phyloP scores from a whole-genome alignment of 2,797 vertebrate genomes.

The Tamandua tetradactyla region DNA sequence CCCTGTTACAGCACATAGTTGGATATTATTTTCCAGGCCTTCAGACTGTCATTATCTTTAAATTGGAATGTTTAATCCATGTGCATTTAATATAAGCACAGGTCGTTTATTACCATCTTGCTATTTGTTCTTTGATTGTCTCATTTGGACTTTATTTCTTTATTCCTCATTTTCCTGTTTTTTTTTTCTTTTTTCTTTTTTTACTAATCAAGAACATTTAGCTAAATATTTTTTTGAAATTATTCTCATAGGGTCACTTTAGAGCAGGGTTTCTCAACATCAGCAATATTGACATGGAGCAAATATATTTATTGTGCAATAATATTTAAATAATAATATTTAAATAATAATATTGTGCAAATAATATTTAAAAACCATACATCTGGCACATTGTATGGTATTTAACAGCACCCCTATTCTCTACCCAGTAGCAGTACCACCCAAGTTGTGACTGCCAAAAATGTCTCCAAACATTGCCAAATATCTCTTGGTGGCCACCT shows the following conservation, averaged over 20 bases:
- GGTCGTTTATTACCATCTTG: not conserved
- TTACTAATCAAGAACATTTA: not conserved
- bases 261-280: not conserved
- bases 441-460: not conserved
- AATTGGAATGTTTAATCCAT: not conserved
- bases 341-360: too few relatives aligned
- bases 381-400: not conserved
- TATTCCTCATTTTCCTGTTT: not conserved
- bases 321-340: too few relatives aligned
- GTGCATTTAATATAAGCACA: not conserved
- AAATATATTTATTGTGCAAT: not conserved
- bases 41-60: not conserved
- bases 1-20: not conserved
- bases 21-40: not conserved
- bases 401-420: not conserved
- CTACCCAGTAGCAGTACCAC: not conserved
- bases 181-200: not conserved
- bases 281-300: not conserved
- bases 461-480: constrained; percentile 15
- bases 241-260: not conserved
- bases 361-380: too few relatives aligned
- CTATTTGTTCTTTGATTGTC: not conserved
- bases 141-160: not conserved
- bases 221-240: not conserved
- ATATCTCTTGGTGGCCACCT: not conserved